Percentiles rank a stretch among this genome's conserved stretches.
Evolutionary conservation across 2,888 invertebrate species (phyloP).

Genomic region (Cerceris ruficornis): DNA sequence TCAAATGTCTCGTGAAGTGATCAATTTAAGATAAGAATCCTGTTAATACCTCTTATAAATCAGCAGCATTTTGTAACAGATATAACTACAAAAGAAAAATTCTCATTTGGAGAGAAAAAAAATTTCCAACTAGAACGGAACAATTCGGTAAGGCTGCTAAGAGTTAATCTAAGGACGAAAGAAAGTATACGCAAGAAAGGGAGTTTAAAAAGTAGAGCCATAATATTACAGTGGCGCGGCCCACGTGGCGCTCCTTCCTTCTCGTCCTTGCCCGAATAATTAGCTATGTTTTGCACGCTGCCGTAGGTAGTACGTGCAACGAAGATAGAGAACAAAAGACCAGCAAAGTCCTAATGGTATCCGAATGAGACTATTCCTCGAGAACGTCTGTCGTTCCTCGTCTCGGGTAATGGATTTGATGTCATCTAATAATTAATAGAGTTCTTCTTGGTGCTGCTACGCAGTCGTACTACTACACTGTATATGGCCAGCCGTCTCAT

Average conservation of each 20-base stretch:
- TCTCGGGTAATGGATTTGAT: slow-evolving; percentile 80
- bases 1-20: no score
- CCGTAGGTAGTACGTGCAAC: slow-evolving; percentile 31
- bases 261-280: slow-evolving; percentile 71
- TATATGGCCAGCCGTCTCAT: slow-evolving; percentile 73
- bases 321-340: slow-evolving; percentile 42
- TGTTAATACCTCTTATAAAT: no score
- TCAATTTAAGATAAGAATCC: no score
- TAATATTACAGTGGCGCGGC: slow-evolving; percentile 33
- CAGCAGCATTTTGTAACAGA: no score
- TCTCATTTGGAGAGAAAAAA: background rate
- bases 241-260: slow-evolving; percentile 62
- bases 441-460: slow-evolving; percentile 70
- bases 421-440: slow-evolving; percentile 82
- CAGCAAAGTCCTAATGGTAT: slow-evolving; percentile 62
- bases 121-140: background rate
- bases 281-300: slow-evolving; percentile 75
- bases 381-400: slow-evolving; percentile 72
- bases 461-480: slow-evolving; percentile 37
- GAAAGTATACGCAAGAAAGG: background rate
- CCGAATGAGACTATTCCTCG: slow-evolving; percentile 70
- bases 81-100: no score
- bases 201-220: slow-evolving; percentile 11
- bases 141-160: background rate
- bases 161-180: background rate